A percentile compares a stretch with the other conserved stretches of the same genome.
Evolutionary conservation across 2,888 invertebrate genomes (phyloP).

Genomic region (Electrophaes corylata): DNA sequence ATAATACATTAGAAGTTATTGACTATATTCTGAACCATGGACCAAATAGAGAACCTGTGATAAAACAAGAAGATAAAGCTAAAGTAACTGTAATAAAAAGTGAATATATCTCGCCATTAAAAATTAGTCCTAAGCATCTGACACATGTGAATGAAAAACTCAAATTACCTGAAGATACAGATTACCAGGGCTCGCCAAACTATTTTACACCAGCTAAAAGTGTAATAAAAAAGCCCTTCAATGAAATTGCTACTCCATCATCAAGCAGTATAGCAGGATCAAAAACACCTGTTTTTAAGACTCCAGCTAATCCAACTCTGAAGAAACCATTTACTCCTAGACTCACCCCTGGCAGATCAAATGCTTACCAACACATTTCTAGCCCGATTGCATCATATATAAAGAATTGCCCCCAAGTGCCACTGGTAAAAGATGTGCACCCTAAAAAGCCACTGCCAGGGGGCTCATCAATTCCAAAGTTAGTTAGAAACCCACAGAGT

Average conservation of each 20-base stretch:
- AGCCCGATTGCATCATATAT: constrained; percentile 75
- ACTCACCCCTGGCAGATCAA: constrained; percentile 52
- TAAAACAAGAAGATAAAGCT: constrained; percentile 6
- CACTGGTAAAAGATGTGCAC: constrained; percentile 61
- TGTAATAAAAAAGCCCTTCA: constrained; percentile 28
- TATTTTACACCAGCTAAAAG: constrained; percentile 48
- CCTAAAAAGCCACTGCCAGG: constrained; percentile 61
- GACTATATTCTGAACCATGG: constrained; percentile 63
- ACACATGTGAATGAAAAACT: neutral
- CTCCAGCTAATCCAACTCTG: constrained; percentile 50
- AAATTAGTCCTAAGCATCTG: constrained; percentile 4
- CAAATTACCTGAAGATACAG: constrained; percentile 8
- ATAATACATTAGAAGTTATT: constrained; percentile 63
- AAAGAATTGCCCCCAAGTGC: constrained; percentile 61
- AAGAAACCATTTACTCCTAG: constrained; percentile 52
- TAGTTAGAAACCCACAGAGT: constrained; percentile 41
- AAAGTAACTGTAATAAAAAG: neutral
- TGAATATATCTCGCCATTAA: constrained; percentile 7
- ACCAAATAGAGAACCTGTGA: constrained; percentile 27
- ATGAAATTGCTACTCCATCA: constrained; percentile 40
- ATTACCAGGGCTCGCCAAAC: constrained; percentile 17
- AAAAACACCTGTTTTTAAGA: constrained; percentile 52
- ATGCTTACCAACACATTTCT: constrained; percentile 60
- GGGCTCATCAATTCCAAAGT: constrained; percentile 60
- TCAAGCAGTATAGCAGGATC: constrained; percentile 37